Conservation (phyloP, 2,113 vertebrate genomes). For the Ochotona curzoniae region DNA sequence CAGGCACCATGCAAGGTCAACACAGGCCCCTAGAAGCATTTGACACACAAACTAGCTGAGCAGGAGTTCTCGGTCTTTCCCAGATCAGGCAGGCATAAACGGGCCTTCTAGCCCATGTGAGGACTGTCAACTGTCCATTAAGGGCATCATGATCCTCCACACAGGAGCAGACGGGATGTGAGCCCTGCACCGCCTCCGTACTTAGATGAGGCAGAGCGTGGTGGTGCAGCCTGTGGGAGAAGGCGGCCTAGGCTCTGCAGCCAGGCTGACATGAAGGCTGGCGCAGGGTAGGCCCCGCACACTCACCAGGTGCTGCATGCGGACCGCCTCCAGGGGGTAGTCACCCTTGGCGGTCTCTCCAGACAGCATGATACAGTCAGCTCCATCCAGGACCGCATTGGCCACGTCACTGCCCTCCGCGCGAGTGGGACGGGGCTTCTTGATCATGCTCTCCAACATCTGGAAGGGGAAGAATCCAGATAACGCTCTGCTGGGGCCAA, state of each 20-base stretch:
- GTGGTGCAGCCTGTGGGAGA: not conserved
- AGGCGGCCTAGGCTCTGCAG: too few relatives aligned
- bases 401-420: conserved; percentile 97
- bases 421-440: conserved; percentile 97
- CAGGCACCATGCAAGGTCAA: conserved; percentile 57
- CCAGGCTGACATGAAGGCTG: too few relatives aligned
- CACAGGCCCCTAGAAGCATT: not conserved
- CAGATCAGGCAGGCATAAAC: not conserved
- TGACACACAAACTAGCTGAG: not conserved
- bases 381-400: conserved; percentile 96
- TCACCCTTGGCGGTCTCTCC: conserved; percentile 99
- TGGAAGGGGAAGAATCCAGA: conserved; percentile 65
- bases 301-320: conserved; percentile 95
- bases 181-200: too few relatives aligned
- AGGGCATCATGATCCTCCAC: not conserved
- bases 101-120: not conserved
- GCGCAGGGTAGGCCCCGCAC: rapidly evolving
- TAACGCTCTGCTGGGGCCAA: rapidly evolving
- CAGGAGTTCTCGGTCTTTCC: not conserved
- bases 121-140: not conserved
- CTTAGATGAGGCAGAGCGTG: too few relatives aligned
- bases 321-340: conserved; percentile 96
- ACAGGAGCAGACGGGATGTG: too few relatives aligned
- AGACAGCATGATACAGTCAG: conserved; percentile 98
- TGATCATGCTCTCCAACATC: conserved; percentile 99